Base-by-base conservation (phyloP, 2,113 vertebrate genomes). In the rabbit (Oryctolagus cuniculus) region DNA sequence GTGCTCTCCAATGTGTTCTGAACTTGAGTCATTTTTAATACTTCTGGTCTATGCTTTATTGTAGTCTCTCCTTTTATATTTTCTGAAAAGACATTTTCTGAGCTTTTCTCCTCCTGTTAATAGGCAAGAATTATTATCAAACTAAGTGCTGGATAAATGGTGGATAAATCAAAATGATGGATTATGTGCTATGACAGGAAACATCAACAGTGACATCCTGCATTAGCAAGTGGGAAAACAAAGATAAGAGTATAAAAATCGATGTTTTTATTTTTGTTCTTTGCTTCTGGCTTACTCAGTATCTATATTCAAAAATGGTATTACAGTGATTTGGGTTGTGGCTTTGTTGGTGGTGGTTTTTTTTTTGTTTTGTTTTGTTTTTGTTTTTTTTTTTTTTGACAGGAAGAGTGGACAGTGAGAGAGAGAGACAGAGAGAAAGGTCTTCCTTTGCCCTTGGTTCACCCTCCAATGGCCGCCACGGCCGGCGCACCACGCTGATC, bases 41-140 rank as follows among this genome's bases (percentile, higher is more conserved):
- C 17, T 51, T 87, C 87, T 34, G 3, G 1, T 58, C 27, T 11
- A 38, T 58, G 31, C 15, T 89, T 85, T 88, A 89, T 25, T 98
- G 78, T 29, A 67, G 88, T 11, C 79, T 89, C 80, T 92, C 63
- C 49, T 12, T 86, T 94, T 93, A 83, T 94, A 93, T 92, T 93
- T 97, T 82, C 95, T 97, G 86, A 69, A 97, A 97, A 49, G 79
- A 93, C 66, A 74, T 19, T 96, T 97, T 85, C 90, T 96, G 83
- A 95, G 87, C 96, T 94, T 95, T 90, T 94, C 94, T 89, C 29
- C 89, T 97, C 87, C 58, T 89, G 15, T 87, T 95, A 95, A 61
- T 90, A 93, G 19, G 19, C 25, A 96, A 93, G 5, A 88, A 96
- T 93, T 93, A n/a, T 89, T 69, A 77, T 87, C 11, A 93, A 94